Percentiles rank a stretch among this genome's conserved stretches.
These are phyloP conservation scores for Lapara coniferarum DNA, from an alignment of 2,888 invertebrate genomes.

Conservation along the genomic window DNA sequence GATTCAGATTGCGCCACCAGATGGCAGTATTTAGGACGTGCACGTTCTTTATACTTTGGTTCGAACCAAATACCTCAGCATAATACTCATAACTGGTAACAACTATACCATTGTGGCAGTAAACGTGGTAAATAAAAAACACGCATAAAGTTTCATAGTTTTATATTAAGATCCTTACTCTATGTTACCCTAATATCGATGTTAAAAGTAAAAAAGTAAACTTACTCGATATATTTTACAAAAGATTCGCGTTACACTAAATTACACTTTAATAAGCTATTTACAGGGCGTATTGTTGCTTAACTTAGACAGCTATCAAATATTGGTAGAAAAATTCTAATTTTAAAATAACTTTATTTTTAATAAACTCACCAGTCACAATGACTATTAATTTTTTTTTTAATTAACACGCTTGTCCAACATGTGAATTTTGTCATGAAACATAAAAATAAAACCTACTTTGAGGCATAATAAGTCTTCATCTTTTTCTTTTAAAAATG, in stretches of 20 bases:
- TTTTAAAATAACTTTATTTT: background rate
- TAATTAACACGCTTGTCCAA: too few relatives aligned
- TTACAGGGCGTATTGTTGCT: conserved; percentile 21
- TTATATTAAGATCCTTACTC: conserved; percentile 34
- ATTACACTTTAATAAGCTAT: conserved; percentile 22
- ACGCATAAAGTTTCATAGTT: conserved; percentile 23
- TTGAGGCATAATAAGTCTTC: too few relatives aligned
- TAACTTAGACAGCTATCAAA: conserved; percentile 25
- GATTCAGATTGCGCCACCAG: too few relatives aligned
- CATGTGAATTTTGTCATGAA: too few relatives aligned
- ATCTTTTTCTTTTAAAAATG: too few relatives aligned
- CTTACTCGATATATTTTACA: conserved; percentile 31
- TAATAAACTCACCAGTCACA: background rate
- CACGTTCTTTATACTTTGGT: too few relatives aligned
- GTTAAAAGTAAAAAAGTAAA: conserved; percentile 28
- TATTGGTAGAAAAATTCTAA: conserved; percentile 15
- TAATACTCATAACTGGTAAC: too few relatives aligned
- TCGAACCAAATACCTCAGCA: too few relatives aligned
- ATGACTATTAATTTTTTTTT: background rate
- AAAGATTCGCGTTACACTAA: conserved; percentile 2
- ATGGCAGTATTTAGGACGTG: too few relatives aligned
- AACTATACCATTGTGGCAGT: too few relatives aligned
- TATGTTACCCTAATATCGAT: conserved; percentile 31
- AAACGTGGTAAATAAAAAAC: conserved; percentile 25
- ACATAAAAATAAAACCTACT: too few relatives aligned